A percentile compares a stretch with the other conserved stretches of the same genome.
These are phyloP conservation scores for Homalodisca vitripennis DNA, from an alignment of 1,140 invertebrate genomes.

Conservation along the genomic window DNA sequence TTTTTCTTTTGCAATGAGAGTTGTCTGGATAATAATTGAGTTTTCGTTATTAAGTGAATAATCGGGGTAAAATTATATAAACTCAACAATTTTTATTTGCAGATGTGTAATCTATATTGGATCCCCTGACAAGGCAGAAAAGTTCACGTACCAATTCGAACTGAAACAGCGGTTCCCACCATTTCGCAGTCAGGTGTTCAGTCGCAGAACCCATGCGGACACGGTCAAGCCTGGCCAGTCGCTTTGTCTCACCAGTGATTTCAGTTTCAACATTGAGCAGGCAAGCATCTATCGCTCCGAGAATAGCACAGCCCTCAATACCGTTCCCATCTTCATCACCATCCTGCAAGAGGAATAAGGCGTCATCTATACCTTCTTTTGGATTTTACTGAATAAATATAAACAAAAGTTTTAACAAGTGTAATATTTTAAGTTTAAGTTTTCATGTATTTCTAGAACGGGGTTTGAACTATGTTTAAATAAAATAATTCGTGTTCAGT, in stretches of 20 bases:
- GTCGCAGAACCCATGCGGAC: slow-evolving; percentile 12
- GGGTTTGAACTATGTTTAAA: no score
- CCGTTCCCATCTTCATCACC: slow-evolving; percentile 11
- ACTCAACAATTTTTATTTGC: neutral
- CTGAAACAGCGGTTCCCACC: slow-evolving; percentile 1
- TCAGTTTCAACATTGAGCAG: slow-evolving; percentile 18
- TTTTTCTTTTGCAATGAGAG: no score
- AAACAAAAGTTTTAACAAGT: no score
- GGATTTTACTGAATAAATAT: no score
- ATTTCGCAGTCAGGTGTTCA: neutral
- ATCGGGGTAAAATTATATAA: neutral
- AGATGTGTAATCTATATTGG: slow-evolving; percentile 17
- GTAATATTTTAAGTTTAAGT: no score
- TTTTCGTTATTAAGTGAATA: no score
- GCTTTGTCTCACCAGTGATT: neutral
- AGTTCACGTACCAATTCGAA: slow-evolving; percentile 6
- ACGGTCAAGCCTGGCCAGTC: neutral
- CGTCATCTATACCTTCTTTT: no score
- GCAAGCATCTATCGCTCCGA: neutral
- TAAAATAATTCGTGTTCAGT: no score
- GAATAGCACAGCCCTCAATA: neutral
- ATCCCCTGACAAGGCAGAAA: slow-evolving; percentile 2
- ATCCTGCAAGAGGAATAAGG: neutral
- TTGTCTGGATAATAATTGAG: no score
- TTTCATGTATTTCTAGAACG: no score